Base-by-base conservation (phyloP, 2,888 invertebrate genomes). In the Acrobasis consociella region DNA sequence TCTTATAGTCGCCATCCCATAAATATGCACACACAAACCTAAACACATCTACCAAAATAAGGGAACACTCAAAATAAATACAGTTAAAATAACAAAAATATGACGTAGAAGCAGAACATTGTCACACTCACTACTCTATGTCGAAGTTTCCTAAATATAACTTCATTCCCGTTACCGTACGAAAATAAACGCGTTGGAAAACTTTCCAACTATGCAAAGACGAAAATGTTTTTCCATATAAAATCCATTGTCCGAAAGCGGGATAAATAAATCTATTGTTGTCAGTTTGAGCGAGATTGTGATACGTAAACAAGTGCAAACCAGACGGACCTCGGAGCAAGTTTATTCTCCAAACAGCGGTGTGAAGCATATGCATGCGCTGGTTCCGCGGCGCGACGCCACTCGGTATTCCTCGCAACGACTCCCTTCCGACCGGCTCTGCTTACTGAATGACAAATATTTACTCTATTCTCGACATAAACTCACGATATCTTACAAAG, bases 291-390 rank as follows among this genome's bases (percentile, higher is more conserved):
- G 77, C 75, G 74, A 76, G 71, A 75, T 77, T 72, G 77, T 77
- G 82, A 83, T 83, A 84, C 78, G 83, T 84, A 86, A 86, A 89
- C 86, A 86, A 83, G 75, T 71, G 73, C 66, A 72, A 76, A 76
- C 74, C 72, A 78, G 73, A 74, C 79, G 74, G 82, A 84, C 74
- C 76, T 70, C 73, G 75, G 80, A 82, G 80, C 77, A 81, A 87
- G 86, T 85, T 87, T 87, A 85, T 87, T 89, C 81, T 81, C 74
- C 80, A 87, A 87, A 88, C 83, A 87, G 73, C 71, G 72, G 68
- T 69, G 69, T 64, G 66, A 63, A 62, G 66, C 61, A 70, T 72
- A 69, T 71, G 71, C 67, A 62, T 66, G 65, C 66, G 65, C 64
- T 68, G 67, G 67, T 69, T 61, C 65, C 66, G 70, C 65, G 68